phyloP scores from a whole-genome alignment of 2,888 invertebrate species.

The Pseudoips prasinana region DNA sequence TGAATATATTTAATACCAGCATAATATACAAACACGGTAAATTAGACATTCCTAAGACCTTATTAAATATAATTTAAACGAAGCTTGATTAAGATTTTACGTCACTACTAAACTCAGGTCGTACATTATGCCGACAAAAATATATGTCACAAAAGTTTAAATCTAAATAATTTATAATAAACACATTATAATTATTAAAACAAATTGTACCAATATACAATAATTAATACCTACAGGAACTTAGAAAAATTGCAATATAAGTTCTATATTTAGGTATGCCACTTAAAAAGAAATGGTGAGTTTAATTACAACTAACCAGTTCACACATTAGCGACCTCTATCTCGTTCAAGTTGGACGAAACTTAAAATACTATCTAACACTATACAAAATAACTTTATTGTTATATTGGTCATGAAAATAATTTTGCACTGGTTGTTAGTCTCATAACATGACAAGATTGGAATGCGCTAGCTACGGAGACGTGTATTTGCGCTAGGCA shows the following conservation, averaged over 20 bases:
- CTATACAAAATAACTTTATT: conserved; percentile 64
- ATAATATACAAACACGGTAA: conserved; percentile 50
- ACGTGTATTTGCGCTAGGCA: conserved; percentile 12
- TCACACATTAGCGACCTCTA: conserved; percentile 41
- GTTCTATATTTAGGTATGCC: conserved; percentile 81
- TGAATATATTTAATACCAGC: conserved; percentile 64
- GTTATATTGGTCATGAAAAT: conserved; percentile 64
- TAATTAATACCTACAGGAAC: conserved; percentile 82
- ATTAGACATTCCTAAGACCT: conserved; percentile 17
- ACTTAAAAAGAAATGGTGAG: conserved; percentile 68
- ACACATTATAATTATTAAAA: conserved; percentile 75
- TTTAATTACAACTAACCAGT: conserved; percentile 57
- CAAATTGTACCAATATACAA: conserved; percentile 79
- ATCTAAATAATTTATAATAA: conserved; percentile 78
- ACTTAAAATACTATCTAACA: conserved; percentile 58
- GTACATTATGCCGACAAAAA: conserved; percentile 64
- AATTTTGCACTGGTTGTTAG: conserved; percentile 54
- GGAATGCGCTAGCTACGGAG: conserved; percentile 73
- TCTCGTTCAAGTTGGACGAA: conserved; percentile 47
- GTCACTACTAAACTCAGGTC: conserved; percentile 15
- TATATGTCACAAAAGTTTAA: conserved; percentile 62
- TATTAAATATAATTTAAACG: conserved; percentile 19
- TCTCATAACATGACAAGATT: conserved; percentile 48
- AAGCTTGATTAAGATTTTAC: conserved; percentile 13
- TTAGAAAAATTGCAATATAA: conserved; percentile 81